Percentiles rank a stretch among this genome's conserved stretches.
phyloP scores from a whole-genome alignment of 1,140 invertebrate genomes.

The Drosophila mauritiana region DNA sequence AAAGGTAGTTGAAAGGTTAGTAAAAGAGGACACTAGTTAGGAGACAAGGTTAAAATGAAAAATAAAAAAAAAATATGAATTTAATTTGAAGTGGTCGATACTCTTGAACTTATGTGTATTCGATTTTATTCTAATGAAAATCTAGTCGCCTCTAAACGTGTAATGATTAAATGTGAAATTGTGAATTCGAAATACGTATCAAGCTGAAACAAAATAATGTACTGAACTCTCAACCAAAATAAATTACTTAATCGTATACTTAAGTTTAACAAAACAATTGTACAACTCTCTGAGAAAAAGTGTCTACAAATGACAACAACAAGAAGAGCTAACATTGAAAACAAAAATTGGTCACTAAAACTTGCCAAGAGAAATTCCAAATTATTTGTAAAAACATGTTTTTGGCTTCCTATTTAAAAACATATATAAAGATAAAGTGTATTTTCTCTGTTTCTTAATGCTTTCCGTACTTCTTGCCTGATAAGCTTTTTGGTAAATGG shows the following conservation, averaged over 20 bases:
- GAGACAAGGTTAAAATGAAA: no score
- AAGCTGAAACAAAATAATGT: not conserved
- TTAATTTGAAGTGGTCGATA: no score
- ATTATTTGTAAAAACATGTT: slow-evolving; percentile 10
- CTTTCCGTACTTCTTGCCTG: slow-evolving; percentile 37
- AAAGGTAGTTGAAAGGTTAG: not conserved
- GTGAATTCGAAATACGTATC: not conserved
- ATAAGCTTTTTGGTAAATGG: slow-evolving; percentile 62
- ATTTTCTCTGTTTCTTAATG: slow-evolving; percentile 19
- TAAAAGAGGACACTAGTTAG: no score
- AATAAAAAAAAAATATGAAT: no score
- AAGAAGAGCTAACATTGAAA: slow-evolving; percentile 78
- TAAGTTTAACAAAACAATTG: slow-evolving; percentile 34
- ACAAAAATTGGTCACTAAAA: slow-evolving; percentile 41
- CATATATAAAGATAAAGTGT: slow-evolving; percentile 9
- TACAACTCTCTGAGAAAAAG: slow-evolving; percentile 44
- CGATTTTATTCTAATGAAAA: no score
- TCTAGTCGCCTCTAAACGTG: no score
- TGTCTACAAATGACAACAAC: slow-evolving; percentile 81
- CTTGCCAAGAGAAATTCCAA: slow-evolving; percentile 18
- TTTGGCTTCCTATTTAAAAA: slow-evolving; percentile 46
- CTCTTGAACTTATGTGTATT: no score
- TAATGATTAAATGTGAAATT: not conserved
- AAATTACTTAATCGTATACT: not conserved
- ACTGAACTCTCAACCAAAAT: not conserved